phyloP scores from a whole-genome alignment of 2,797 vertebrate genomes.

The Enteromius radiatus region DNA sequence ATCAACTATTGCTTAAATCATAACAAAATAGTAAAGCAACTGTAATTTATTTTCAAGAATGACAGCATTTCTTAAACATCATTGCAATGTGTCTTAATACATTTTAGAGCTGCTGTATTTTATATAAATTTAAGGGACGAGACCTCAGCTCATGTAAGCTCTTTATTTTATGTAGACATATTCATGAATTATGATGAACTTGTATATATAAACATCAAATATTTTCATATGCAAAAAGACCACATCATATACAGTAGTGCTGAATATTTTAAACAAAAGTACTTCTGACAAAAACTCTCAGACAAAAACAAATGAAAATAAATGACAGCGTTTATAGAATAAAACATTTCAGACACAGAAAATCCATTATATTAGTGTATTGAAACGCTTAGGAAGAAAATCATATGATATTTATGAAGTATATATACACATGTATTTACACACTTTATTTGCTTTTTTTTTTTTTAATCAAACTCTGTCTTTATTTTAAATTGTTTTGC shows the following conservation, averaged over 20 bases:
- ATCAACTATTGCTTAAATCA: neutral
- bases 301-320: slow-evolving; percentile 70
- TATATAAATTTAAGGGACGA: neutral
- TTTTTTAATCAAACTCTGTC: slow-evolving; percentile 49
- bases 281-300: slow-evolving; percentile 68
- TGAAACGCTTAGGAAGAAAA: neutral
- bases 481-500: slow-evolving; percentile 62
- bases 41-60: neutral
- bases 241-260: slow-evolving; percentile 66
- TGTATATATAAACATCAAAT: slow-evolving; percentile 75
- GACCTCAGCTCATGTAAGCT: slow-evolving; percentile 64
- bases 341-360: slow-evolving; percentile 7
- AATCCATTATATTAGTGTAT: slow-evolving; percentile 3
- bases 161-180: slow-evolving; percentile 81
- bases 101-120: neutral
- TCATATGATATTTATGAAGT: neutral
- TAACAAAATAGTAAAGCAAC: neutral
- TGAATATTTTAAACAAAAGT: slow-evolving; percentile 68
- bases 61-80: neutral
- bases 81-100: neutral
- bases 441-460: slow-evolving; percentile 65
- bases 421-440: slow-evolving; percentile 75
- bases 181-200: slow-evolving; percentile 68
- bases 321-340: slow-evolving; percentile 61
- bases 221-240: slow-evolving; percentile 57